A percentile compares a stretch with the other conserved stretches of the same genome.
phyloP scores from a whole-genome alignment of 2,113 vertebrate species.

The Diphyllodes magnificus region DNA sequence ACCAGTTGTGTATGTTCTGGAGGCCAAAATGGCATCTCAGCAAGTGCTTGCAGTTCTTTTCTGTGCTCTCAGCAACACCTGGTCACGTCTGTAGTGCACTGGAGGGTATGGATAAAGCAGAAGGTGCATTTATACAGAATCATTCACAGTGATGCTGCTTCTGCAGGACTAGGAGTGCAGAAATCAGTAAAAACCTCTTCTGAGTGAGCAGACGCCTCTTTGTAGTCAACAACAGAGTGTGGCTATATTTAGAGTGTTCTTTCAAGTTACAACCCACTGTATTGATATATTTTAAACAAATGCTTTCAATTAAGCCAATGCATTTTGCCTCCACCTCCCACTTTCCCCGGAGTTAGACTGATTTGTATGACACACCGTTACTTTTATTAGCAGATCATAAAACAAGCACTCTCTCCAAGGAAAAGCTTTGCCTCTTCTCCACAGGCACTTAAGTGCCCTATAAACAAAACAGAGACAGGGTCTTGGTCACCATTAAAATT shows the following conservation, averaged over 20 bases:
- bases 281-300: constrained; percentile 49
- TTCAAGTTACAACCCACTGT: background rate
- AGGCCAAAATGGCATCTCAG: background rate
- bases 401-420: background rate
- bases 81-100: background rate
- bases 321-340: constrained; percentile 28
- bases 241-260: constrained; percentile 16
- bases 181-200: background rate
- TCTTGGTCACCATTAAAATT: background rate
- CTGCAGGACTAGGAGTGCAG: background rate
- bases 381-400: constrained; percentile 33
- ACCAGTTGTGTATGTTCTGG: background rate
- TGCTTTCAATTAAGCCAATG: constrained; percentile 20
- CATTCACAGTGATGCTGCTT: background rate
- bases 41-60: background rate
- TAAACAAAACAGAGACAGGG: background rate
- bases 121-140: background rate
- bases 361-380: background rate
- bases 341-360: background rate
- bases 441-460: background rate
- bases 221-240: background rate
- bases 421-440: background rate
- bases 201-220: background rate
- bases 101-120: background rate
- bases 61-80: background rate